Evolutionary conservation across 2,113 vertebrate species (phyloP).

Genomic region (Seriola quinqueradiata): DNA sequence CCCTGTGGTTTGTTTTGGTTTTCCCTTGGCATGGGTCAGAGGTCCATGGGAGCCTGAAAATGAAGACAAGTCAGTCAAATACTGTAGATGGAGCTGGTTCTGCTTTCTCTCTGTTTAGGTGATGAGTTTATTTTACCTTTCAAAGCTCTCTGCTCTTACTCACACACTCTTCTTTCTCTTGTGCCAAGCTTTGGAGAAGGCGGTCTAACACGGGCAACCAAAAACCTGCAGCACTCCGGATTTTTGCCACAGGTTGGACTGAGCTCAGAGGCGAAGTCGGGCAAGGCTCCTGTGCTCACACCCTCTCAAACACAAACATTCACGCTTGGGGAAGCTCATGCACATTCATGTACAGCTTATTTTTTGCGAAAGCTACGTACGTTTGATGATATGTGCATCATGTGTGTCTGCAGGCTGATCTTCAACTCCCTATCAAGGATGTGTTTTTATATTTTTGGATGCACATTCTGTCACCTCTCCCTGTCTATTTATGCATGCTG

Average conservation of each 20-base stretch:
- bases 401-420: constrained; percentile 18
- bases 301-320: constrained; percentile 46
- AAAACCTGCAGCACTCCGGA: constrained; percentile 63
- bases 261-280: constrained; percentile 57
- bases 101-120: constrained; percentile 58
- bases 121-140: constrained; percentile 74
- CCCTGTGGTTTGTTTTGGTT: constrained; percentile 76
- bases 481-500: constrained; percentile 63
- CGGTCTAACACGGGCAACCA: constrained; percentile 63
- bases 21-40: constrained; percentile 69
- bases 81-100: constrained; percentile 27
- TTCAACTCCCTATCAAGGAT: constrained; percentile 14
- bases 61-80: constrained; percentile 51
- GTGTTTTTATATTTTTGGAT: constrained; percentile 54
- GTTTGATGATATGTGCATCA: constrained; percentile 9
- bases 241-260: constrained; percentile 67
- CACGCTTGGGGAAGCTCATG: background rate
- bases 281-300: constrained; percentile 48
- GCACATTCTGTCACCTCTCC: constrained; percentile 57
- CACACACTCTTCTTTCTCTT: constrained; percentile 44
- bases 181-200: constrained; percentile 67
- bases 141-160: constrained; percentile 56
- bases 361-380: constrained; percentile 28
- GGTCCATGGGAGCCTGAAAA: constrained; percentile 75
- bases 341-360: constrained; percentile 39